Base-by-base conservation (phyloP, 53 echinoderm and acorn worm genomes). In the Pentamera pediparva region DNA sequence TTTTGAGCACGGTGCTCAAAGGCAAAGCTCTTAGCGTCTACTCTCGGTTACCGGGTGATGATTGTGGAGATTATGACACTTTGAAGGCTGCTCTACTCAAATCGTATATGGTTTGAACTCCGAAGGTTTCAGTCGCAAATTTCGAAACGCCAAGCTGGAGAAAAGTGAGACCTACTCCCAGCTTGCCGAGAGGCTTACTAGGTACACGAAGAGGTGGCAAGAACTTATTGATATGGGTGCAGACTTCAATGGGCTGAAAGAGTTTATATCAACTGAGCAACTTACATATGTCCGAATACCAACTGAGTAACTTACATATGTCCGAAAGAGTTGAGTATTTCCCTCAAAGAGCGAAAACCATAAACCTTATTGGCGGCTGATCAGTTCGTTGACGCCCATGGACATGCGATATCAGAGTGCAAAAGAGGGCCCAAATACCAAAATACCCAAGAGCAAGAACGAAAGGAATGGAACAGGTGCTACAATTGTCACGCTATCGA, bases 271-370 rank as follows among this genome's bases (percentile, higher is more conserved):
- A 32, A 45, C 39, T 37, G 86, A 86, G 40, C 86, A 82, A 65
- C 43, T 87, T 25, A 52, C n/a, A n/a, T n/a, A n/a, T n/a, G n/a
- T n/a, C n/a, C n/a, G n/a, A n/a, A n/a, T n/a, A n/a, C n/a, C n/a
- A n/a, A n/a, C n/a, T n/a, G n/a, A n/a, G n/a, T n/a, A n/a, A n/a
- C 64, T 12, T 28, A 60, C 37, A 24, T 69, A 32, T 82, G 86
- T 60, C 48, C 56, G 7, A 81, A 82, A 32, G 86, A 86, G 0
- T 52, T 82, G 50, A 9, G 40, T 1, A 65, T 82, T 61, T 87
- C 82, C 65, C 8, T 87, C 31, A 87, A 65, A 56, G 87, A 87
- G 1, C 59, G 82, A 22, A n/a, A n/a, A n/a, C n/a, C 87, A 71
- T 13, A 43, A 50, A 18, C 30, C 12, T 3, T 39, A 82, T 1